Percentiles rank a stretch among this genome's conserved stretches.
phyloP scores from a whole-genome alignment of 2,113 vertebrate species.

The Accipiter virgatus region DNA sequence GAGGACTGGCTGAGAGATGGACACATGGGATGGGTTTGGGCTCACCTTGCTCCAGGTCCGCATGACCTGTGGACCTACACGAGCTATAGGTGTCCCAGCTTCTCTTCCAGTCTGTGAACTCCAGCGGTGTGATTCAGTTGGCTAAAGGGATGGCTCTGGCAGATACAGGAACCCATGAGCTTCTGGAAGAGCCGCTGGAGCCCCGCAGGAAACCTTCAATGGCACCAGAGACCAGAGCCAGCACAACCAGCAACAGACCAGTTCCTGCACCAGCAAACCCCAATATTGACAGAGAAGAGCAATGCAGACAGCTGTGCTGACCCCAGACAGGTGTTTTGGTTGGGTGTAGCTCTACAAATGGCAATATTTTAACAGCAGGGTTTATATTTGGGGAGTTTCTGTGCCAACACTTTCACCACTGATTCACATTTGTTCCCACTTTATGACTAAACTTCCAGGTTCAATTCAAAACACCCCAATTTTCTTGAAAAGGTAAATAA shows the following conservation, averaged over 20 bases:
- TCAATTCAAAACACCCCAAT: not conserved
- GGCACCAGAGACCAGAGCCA: not conserved
- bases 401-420: not conserved
- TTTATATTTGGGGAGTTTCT: not conserved
- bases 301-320: not conserved
- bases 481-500: not conserved
- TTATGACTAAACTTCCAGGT: not conserved
- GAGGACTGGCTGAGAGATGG: not conserved
- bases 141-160: not conserved
- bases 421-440: not conserved
- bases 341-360: not conserved
- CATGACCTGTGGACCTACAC: accelerated
- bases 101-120: not conserved
- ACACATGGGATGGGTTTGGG: no score
- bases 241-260: not conserved
- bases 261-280: not conserved
- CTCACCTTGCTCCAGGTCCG: not conserved
- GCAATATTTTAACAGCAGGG: not conserved
- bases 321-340: not conserved
- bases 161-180: not conserved
- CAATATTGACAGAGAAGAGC: no score
- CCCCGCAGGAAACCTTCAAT: not conserved
- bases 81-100: not conserved
- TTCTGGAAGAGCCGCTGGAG: not conserved
- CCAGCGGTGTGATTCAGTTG: not conserved